Conservation (phyloP, 2,888 invertebrate genomes). For the Dusona sp. region DNA sequence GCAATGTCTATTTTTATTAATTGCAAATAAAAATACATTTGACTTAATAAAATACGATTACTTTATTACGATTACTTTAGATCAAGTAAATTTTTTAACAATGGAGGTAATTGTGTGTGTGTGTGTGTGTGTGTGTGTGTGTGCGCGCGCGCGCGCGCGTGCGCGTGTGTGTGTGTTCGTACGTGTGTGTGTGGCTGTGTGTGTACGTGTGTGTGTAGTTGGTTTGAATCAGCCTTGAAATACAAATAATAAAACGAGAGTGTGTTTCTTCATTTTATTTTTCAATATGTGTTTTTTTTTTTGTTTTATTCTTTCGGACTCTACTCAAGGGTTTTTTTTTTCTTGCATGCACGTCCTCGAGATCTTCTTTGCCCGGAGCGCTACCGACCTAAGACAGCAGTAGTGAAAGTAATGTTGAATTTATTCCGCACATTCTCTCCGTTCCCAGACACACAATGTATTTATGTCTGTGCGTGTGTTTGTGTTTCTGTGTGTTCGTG, state of each 20-base stretch:
- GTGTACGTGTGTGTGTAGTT: neutral
- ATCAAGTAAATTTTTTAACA: too few relatives aligned
- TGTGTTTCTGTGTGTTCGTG: neutral
- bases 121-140: too few relatives aligned
- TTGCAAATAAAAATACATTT: too few relatives aligned
- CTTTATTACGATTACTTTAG: too few relatives aligned
- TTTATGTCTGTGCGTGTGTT: slow-evolving; percentile 1
- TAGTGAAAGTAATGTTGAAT: slow-evolving; percentile 64
- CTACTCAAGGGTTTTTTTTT: slow-evolving; percentile 32
- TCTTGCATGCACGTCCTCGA: slow-evolving; percentile 44
- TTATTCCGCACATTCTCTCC: slow-evolving; percentile 56
- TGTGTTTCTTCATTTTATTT: slow-evolving; percentile 45
- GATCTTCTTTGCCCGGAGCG: slow-evolving; percentile 57
- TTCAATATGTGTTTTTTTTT: slow-evolving; percentile 51
- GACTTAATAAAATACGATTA: too few relatives aligned
- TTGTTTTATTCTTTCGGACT: slow-evolving; percentile 38
- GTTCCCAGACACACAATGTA: slow-evolving; percentile 55
- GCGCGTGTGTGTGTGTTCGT: too few relatives aligned
- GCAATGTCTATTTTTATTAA: too few relatives aligned
- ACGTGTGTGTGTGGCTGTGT: too few relatives aligned
- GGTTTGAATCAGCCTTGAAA: slow-evolving; percentile 72
- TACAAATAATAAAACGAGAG: slow-evolving; percentile 64
- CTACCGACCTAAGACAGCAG: slow-evolving; percentile 25
- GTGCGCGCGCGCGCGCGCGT: too few relatives aligned
- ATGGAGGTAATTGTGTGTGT: too few relatives aligned